phyloP scores from a whole-genome alignment of 1,140 invertebrate genomes.

The Zaprionus ghesquierei region DNA sequence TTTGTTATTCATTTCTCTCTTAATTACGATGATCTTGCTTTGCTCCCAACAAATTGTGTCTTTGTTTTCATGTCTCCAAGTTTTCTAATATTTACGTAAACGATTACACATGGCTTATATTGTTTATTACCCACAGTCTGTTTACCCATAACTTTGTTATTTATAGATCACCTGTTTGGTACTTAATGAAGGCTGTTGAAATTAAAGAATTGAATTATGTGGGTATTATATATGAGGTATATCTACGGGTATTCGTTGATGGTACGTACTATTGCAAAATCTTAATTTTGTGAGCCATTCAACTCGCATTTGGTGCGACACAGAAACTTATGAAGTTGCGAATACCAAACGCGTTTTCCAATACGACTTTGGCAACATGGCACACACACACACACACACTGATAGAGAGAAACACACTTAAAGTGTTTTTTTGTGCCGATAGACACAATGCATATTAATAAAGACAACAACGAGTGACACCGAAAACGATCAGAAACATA shows the following conservation, averaged over 20 bases:
- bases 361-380: neutral
- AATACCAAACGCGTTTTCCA: conserved; percentile 9
- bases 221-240: neutral
- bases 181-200: neutral
- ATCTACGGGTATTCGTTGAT: neutral
- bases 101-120: neutral
- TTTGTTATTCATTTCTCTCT: too few species aligned
- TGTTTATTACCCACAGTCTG: neutral
- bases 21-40: neutral
- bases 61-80: neutral
- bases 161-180: neutral
- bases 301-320: conserved; percentile 11
- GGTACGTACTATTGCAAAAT: neutral
- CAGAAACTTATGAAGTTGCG: conserved; percentile 27
- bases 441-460: conserved; percentile 42
- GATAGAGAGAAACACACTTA: neutral
- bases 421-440: conserved; percentile 40
- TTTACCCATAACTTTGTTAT: neutral
- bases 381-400: neutral
- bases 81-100: neutral
- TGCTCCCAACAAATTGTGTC: neutral
- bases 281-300: neutral
- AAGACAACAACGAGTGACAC: conserved; percentile 33
- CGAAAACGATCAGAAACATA: conserved; percentile 49
- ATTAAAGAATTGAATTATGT: neutral